Evolutionary conservation across 2,888 invertebrate species (phyloP), one percentile per base, ranked within the genome.

Genomic region (Escarpia spicata): DNA sequence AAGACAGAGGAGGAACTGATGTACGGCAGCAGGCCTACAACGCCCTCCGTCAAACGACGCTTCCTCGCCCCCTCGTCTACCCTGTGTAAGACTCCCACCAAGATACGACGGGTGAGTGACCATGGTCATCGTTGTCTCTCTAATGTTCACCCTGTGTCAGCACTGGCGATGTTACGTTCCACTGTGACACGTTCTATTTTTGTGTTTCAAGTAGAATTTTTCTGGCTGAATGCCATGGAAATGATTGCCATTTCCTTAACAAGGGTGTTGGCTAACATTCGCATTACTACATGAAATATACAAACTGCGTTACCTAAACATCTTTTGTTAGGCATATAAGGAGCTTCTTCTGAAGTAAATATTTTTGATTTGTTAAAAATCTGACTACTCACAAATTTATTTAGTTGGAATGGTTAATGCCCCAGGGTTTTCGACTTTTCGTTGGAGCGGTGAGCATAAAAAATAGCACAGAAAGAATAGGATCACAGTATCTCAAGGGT

Each of bases 1-100:
- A 94, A 95, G 91, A 96, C 95, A 93, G 96, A 96, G 92, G 95
- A 96, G 92, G 96, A 96, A 93, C 95, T 96, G 94, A 94, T 95
- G 44, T 96, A 93, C 94, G 96, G 96, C 19, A 95, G 95, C 92
- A 95, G 95, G 90, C 94, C 94, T 15, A 92, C 92, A 91, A 90
- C 58, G 43, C 95, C 96, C 12, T 96, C 96, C 9, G 95, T 94
- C 6, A 95, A 95, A 91, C 92, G 95, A 45, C 94, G 95, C 43
- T 94, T 95, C 91, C 94, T 94, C 8, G 93, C 94, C n/a, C 94
- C 95, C 19, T 95, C 95, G 12, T 95, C 95, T 37, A 94, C 94
- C 15, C 95, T 95, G 31, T 94, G 94, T 37, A 94, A 95, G 93
- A 95, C 95, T 44, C 95, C 95, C 3, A 95, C 95, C 15, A 95